phyloP scores from a whole-genome alignment of 2,888 invertebrate genomes.

The Cephalotes varians region DNA sequence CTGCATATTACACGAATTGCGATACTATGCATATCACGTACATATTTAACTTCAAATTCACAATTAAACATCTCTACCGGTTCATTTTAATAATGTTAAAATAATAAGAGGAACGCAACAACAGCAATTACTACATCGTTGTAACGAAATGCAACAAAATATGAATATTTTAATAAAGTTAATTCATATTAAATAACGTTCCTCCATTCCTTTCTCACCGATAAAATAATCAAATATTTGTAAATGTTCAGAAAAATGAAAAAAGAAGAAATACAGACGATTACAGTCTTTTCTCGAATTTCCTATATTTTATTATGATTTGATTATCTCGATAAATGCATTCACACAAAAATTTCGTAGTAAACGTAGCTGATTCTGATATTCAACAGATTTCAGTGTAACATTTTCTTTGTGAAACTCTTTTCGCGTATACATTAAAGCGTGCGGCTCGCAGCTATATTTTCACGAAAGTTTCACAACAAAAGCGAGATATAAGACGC shows the following conservation, averaged over 20 bases:
- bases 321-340: neutral
- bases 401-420: neutral
- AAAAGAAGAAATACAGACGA: neutral
- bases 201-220: neutral
- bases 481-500: slow-evolving; percentile 56
- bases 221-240: slow-evolving; percentile 12
- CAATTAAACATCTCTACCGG: slow-evolving; percentile 31
- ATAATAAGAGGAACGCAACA: slow-evolving; percentile 27
- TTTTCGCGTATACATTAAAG: neutral
- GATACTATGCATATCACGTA: neutral
- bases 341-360: neutral
- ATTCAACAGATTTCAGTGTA: neutral
- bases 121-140: slow-evolving; percentile 30
- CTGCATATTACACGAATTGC: neutral
- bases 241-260: neutral
- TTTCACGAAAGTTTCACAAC: slow-evolving; percentile 34
- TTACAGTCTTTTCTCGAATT: neutral
- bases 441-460: slow-evolving; percentile 37
- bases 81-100: slow-evolving; percentile 29
- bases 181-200: slow-evolving; percentile 28
- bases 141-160: slow-evolving; percentile 25
- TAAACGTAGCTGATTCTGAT: neutral
- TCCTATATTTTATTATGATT: neutral
- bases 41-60: slow-evolving; percentile 19
- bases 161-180: slow-evolving; percentile 19